A percentile compares a stretch with the other conserved stretches of the same genome.
phyloP scores from a whole-genome alignment of 2,113 vertebrate species.

The Uria lomvia region DNA sequence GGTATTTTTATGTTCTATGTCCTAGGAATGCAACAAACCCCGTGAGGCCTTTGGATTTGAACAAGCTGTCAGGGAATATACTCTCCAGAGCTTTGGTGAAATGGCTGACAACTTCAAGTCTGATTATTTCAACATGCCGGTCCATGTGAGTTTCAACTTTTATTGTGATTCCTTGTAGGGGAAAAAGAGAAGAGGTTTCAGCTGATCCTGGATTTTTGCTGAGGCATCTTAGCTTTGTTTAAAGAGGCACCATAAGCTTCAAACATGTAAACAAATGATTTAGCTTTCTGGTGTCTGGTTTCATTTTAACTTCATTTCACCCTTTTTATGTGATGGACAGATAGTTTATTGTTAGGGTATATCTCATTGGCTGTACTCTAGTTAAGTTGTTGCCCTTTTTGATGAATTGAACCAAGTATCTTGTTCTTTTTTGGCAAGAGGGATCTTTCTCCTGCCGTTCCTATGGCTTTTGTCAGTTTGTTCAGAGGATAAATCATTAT shows the following conservation, averaged over 20 bases:
- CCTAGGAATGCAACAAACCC: constrained; percentile 95
- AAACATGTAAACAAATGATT: not conserved
- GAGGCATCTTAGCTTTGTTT: not conserved
- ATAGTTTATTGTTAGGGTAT: not conserved
- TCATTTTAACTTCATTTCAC: not conserved
- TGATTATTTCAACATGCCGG: constrained; percentile 99
- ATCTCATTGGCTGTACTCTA: not conserved
- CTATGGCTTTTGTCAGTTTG: not conserved
- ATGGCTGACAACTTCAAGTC: constrained; percentile 99
- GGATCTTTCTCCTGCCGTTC: not conserved
- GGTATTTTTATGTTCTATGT: not conserved
- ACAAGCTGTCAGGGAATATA: constrained; percentile 94
- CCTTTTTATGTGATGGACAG: not conserved
- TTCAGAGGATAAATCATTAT: not conserved
- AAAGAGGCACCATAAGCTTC: not conserved
- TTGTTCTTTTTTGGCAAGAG: not conserved
- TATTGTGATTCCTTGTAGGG: constrained; percentile 5
- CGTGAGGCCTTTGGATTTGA: constrained; percentile 97
- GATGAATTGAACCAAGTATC: not conserved
- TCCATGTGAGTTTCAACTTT: constrained; percentile 84
- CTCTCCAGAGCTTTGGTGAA: constrained; percentile 95
- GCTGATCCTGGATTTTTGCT: not conserved
- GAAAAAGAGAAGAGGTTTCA: not conserved
- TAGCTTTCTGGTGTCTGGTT: not conserved
- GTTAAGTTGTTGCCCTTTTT: not conserved